Percentiles rank a stretch among this genome's conserved stretches.
phyloP scores from a whole-genome alignment of 1,140 invertebrate genomes.

The Tetragonula clypearis region DNA sequence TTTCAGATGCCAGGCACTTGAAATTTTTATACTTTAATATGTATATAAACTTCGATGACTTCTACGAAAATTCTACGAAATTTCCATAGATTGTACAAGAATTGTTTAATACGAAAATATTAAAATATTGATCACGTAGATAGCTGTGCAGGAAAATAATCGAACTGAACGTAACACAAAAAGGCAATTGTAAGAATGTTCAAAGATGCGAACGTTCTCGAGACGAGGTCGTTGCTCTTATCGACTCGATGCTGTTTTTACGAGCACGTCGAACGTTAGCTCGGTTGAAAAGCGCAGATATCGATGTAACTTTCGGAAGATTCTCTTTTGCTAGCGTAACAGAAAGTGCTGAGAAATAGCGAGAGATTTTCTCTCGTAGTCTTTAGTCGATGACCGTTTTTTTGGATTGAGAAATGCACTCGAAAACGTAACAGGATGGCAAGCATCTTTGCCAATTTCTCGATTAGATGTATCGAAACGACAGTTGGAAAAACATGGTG shows the following conservation, averaged over 20 bases:
- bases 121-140: neutral
- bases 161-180: neutral
- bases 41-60: too few species aligned
- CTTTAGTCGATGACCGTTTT: conserved; percentile 18
- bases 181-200: neutral
- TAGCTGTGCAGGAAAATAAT: neutral
- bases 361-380: conserved; percentile 8
- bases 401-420: neutral
- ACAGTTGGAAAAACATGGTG: neutral
- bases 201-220: conserved; percentile 1
- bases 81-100: too few species aligned
- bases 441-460: neutral
- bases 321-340: conserved; percentile 43
- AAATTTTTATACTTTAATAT: too few species aligned
- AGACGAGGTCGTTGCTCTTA: conserved; percentile 45
- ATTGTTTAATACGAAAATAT: too few species aligned
- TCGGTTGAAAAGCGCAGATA: conserved; percentile 42
- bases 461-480: too few species aligned
- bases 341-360: neutral
- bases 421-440: neutral
- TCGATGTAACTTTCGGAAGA: conserved; percentile 34
- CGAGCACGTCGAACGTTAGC: conserved; percentile 45
- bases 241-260: conserved; percentile 59
- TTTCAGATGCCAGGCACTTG: too few species aligned
- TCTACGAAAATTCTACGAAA: too few species aligned